Evolutionary conservation across 1,140 invertebrate genomes (phyloP).

Genomic region (Solenopsis invicta): DNA sequence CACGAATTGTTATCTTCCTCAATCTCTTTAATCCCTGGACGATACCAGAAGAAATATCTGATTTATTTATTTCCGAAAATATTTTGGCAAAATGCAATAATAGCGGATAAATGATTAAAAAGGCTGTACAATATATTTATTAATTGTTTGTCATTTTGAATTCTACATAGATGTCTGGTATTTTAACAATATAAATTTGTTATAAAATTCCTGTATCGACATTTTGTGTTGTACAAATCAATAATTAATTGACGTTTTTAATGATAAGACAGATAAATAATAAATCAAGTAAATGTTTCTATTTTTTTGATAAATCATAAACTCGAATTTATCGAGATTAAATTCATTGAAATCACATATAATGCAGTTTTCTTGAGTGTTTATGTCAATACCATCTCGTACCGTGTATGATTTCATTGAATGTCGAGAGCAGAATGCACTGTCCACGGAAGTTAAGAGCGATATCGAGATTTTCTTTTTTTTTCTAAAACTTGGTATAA

Average conservation of each 20-base stretch:
- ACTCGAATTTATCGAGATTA: background rate
- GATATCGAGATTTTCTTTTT: conserved; percentile 3
- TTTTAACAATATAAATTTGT: background rate
- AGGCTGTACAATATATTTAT: background rate
- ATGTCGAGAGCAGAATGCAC: background rate
- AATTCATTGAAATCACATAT: background rate
- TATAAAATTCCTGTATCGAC: background rate
- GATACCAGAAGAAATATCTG: background rate
- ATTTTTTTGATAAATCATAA: background rate
- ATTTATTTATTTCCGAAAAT: conserved; percentile 5
- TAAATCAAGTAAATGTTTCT: conserved; percentile 1
- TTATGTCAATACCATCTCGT: background rate
- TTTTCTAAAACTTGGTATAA: conserved; percentile 17
- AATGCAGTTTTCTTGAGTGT: background rate
- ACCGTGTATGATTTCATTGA: background rate
- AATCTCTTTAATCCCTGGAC: background rate
- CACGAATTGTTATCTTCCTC: conserved; percentile 2
- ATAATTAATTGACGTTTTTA: background rate
- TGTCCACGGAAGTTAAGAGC: conserved; percentile 15
- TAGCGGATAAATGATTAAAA: background rate
- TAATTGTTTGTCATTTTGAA: background rate
- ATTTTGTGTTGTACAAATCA: conserved; percentile 13
- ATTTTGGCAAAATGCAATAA: conserved; percentile 1
- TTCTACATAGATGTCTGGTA: background rate
- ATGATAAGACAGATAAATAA: conserved; percentile 8